These are phyloP conservation scores for Yponomeuta sedellus DNA, from an alignment of 2,888 invertebrate genomes.

Conservation along the genomic window DNA sequence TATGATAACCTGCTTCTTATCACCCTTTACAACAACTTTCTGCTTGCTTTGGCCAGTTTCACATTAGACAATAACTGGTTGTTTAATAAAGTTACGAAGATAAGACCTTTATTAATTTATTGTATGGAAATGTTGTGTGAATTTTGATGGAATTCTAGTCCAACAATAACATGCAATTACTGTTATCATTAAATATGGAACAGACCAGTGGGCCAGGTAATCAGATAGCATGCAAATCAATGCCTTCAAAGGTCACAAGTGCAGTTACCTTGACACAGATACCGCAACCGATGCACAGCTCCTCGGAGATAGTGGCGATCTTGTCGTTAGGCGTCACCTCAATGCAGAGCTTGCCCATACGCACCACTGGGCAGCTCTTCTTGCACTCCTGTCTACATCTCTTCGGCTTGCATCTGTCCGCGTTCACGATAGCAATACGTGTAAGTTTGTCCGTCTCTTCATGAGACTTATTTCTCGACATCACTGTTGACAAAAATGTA, in stretches of 20 bases:
- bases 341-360: conserved; percentile 99
- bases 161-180: no score
- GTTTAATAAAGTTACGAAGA: no score
- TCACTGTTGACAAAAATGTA: conserved; percentile 43
- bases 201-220: neutral
- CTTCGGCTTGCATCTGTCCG: conserved; percentile 99
- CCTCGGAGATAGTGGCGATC: conserved; percentile 97
- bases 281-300: conserved; percentile 99
- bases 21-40: no score
- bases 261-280: conserved; percentile 95
- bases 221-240: neutral
- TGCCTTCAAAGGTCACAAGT: conserved; percentile 3
- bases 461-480: conserved; percentile 77
- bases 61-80: no score
- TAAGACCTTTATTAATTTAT: no score
- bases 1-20: no score
- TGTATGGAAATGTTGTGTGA: no score
- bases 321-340: conserved; percentile 97
- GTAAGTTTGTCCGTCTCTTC: conserved; percentile 96
- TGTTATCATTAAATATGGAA: neutral
- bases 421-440: conserved; percentile 97
- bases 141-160: no score
- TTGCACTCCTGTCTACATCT: conserved; percentile 99
- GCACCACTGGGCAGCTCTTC: conserved; percentile 97
- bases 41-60: no score